These are phyloP conservation scores for Tenthredo amoena DNA, from an alignment of 2,888 invertebrate genomes.

Conservation along the genomic window DNA sequence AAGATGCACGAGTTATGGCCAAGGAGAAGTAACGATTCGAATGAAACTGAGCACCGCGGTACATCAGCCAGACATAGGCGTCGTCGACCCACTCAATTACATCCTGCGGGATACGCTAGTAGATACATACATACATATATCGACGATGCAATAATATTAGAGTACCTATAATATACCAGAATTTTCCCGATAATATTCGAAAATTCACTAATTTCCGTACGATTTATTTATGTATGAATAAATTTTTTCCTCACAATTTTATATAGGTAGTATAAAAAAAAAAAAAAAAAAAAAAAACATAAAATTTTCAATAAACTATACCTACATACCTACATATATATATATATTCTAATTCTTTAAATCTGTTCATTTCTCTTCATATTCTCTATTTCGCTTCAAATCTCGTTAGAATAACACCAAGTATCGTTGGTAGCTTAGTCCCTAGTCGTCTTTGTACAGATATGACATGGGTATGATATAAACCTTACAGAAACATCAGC, in stretches of 20 bases:
- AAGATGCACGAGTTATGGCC: slow-evolving; percentile 41
- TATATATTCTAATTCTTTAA: neutral
- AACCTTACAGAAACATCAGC: neutral
- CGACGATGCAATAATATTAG: no score
- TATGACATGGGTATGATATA: neutral
- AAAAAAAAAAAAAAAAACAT: no score
- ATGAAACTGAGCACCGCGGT: slow-evolving; percentile 29
- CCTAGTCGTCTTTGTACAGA: neutral
- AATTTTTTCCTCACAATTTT: no score
- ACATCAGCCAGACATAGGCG: slow-evolving; percentile 19
- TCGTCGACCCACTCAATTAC: slow-evolving; percentile 43
- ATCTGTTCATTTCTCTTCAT: no score
- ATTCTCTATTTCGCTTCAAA: neutral
- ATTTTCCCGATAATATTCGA: no score
- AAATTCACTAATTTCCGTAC: no score
- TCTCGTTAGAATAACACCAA: neutral
- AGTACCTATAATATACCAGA: no score
- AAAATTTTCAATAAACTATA: no score
- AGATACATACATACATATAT: neutral
- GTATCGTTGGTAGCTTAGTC: neutral
- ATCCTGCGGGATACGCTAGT: neutral
- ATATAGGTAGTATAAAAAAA: no score
- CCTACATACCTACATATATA: no score
- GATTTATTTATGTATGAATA: no score
- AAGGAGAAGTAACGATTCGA: slow-evolving; percentile 31